Conservation (phyloP, 2,797 vertebrate genomes). For the Sebastes steindachneri region DNA sequence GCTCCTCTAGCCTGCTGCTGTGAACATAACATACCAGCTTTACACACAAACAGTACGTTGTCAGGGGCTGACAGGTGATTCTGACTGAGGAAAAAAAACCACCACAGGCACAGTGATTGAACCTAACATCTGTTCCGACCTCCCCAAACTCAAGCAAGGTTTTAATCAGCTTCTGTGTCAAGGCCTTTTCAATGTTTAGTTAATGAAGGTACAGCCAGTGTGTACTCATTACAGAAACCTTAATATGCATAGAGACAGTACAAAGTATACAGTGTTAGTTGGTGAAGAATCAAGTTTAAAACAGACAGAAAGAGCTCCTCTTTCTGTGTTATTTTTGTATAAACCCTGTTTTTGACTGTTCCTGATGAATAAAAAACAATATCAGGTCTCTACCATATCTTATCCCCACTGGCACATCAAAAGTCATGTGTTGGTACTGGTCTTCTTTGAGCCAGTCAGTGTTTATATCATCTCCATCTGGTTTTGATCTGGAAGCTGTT, state of each 20-base stretch:
- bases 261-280: constrained; percentile 5
- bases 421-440: constrained; percentile 31
- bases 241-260: background rate
- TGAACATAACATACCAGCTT: constrained; percentile 41
- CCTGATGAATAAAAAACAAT: background rate
- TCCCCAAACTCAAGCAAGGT: constrained; percentile 10
- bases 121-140: constrained; percentile 72
- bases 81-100: constrained; percentile 16
- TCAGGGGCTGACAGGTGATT: constrained; percentile 77
- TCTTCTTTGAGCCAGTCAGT: constrained; percentile 5
- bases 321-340: constrained; percentile 45
- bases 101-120: constrained; percentile 54
- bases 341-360: constrained; percentile 34
- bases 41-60: constrained; percentile 63
- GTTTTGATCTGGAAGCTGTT: constrained; percentile 53
- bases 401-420: constrained; percentile 26
- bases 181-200: constrained; percentile 18
- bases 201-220: background rate
- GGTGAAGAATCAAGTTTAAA: constrained; percentile 28
- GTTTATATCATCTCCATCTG: constrained; percentile 67
- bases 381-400: constrained; percentile 25
- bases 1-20: constrained; percentile 39
- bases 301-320: constrained; percentile 19
- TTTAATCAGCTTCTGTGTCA: constrained; percentile 45
- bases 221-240: constrained; percentile 21